These are phyloP conservation scores for Pithecia hirsuta DNA, from an alignment of 2,797 vertebrate species.

Conservation along the genomic window DNA sequence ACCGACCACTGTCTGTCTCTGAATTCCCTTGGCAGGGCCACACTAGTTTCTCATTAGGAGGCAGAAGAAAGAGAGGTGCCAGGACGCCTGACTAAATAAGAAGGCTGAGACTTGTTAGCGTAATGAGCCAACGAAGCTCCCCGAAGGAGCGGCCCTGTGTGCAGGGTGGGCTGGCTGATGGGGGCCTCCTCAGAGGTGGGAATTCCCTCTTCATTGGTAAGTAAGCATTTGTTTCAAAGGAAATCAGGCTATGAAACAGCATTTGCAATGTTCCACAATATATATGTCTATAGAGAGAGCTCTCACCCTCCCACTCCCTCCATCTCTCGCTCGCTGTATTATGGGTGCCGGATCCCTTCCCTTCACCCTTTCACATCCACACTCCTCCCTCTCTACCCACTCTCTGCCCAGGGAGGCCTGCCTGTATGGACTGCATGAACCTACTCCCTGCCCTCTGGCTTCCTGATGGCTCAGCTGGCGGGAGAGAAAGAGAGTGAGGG, in stretches of 20 bases:
- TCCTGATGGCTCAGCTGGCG: not conserved
- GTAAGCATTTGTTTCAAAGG: not conserved
- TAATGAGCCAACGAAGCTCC: not conserved
- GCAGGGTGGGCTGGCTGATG: not conserved
- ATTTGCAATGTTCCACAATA: not conserved
- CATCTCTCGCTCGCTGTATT: not conserved
- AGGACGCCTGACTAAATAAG: not conserved
- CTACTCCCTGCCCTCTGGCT: not conserved
- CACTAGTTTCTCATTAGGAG: not conserved
- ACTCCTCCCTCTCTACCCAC: not conserved
- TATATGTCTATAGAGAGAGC: not conserved
- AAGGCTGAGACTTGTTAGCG: not conserved
- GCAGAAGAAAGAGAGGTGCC: not conserved
- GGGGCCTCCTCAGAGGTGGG: not conserved
- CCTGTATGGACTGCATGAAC: not conserved
- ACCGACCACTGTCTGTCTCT: rapidly evolving
- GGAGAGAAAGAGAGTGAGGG: not conserved
- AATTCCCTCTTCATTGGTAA: not conserved
- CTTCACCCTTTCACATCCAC: not conserved
- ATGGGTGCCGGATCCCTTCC: not conserved
- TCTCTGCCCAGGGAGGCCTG: not conserved
- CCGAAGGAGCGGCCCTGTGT: not conserved
- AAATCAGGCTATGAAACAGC: not conserved
- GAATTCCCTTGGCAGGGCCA: not conserved
- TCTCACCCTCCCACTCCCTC: not conserved